Evolutionary conservation across 2,113 vertebrate genomes (phyloP), one percentile per base, ranked within the genome.

Genomic region (Mionectes macconnelli): DNA sequence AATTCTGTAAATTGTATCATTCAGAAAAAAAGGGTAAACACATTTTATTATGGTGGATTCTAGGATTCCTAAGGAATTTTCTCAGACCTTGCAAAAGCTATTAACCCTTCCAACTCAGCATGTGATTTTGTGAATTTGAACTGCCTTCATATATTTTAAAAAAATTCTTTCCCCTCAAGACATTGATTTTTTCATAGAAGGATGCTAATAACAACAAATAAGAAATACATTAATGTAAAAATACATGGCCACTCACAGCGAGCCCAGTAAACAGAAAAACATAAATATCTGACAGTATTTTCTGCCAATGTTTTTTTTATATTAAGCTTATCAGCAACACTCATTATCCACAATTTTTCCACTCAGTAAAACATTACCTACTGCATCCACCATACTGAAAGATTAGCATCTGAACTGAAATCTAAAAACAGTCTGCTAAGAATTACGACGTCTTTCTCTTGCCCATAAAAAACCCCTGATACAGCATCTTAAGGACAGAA

Each of bases 351-450:
- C 39, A 68, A 50, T 42, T 52, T 75, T 89, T 49, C 24, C 33
- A 57, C 33, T 44, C 23, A 44, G 52, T 39, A 82, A 62, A 90
- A 78, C 19, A 22, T 47, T 64, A 55, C 39, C 35, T 83, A 84
- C 39, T 92, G 78, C 39, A 66, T 66, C 39, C 55, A 78, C 23
- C n/a, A 74, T 87, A 94, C 30, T 53, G 37, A 93, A 87, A 73
- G 33, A 62, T 68, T 84, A 90, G 88, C 90, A 94, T 77, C 78
- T 85, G 91, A 93, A 96, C 25, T 68, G 69, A 97, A 97, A 95
- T 94, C 89, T 97, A 94, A 97, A 97, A 93, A 30, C 62, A 96
- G 56, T 66, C 25, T 39, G 13, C 64, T 94, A 96, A 96, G 66
- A 96, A 94, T 49, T 73, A 83, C 86, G 69, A 74, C 67, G 86